Percentiles rank a stretch among this genome's conserved stretches.
Conservation (phyloP, 1,140 invertebrate genomes). For the Bombus affinis region DNA sequence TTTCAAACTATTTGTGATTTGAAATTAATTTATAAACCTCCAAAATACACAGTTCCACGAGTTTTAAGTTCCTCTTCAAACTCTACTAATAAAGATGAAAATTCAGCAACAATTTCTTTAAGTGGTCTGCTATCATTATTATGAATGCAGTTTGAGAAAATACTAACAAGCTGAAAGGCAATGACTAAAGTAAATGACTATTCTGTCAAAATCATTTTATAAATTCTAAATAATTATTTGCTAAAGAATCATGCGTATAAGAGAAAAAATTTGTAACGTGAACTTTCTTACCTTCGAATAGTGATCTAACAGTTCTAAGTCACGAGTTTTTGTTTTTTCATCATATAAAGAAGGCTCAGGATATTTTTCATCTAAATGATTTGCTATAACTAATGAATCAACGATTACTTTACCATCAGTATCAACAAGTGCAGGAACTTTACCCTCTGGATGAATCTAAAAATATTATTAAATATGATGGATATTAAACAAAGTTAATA, state of each 20-base stretch:
- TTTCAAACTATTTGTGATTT: neutral
- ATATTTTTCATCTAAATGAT: slow-evolving; percentile 84
- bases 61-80: slow-evolving; percentile 73
- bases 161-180: slow-evolving; percentile 62
- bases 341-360: slow-evolving; percentile 80
- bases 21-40: slow-evolving; percentile 55
- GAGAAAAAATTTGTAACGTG: neutral
- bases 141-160: slow-evolving; percentile 70
- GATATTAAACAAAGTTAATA: neutral
- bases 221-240: neutral
- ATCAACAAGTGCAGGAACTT: slow-evolving; percentile 84
- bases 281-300: slow-evolving; percentile 74
- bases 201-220: neutral
- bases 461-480: slow-evolving; percentile 13
- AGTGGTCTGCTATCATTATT: slow-evolving; percentile 66
- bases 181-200: neutral
- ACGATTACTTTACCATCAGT: slow-evolving; percentile 77
- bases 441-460: slow-evolving; percentile 84
- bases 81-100: slow-evolving; percentile 65
- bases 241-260: neutral
- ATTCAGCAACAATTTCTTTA: slow-evolving; percentile 67
- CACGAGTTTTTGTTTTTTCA: slow-evolving; percentile 79
- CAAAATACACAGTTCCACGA: slow-evolving; percentile 71
- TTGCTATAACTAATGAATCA: slow-evolving; percentile 83
- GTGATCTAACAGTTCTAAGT: slow-evolving; percentile 81